phyloP scores from a whole-genome alignment of 2,113 vertebrate species.

The Gadus chalcogrammus region DNA sequence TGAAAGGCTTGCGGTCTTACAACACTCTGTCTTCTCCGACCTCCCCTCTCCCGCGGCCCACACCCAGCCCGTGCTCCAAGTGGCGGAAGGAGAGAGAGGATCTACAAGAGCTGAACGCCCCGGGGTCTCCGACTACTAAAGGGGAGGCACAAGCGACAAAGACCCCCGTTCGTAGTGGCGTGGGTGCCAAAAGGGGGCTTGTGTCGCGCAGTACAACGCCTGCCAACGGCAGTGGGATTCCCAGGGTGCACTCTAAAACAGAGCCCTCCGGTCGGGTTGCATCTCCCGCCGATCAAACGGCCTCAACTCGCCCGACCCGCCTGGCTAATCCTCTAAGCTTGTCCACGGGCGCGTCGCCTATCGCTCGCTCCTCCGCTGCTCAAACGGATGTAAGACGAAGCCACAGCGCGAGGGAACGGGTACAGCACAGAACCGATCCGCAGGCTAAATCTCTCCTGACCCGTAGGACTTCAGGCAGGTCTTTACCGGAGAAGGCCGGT shows the following conservation, averaged over 20 bases:
- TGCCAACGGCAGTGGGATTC: slow-evolving; percentile 47
- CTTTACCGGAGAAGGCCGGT: slow-evolving; percentile 44
- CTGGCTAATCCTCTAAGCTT: slow-evolving; percentile 39
- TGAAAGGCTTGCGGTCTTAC: slow-evolving; percentile 72
- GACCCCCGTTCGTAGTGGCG: slow-evolving; percentile 48
- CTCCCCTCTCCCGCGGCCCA: slow-evolving; percentile 57
- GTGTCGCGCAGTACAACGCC: slow-evolving; percentile 35
- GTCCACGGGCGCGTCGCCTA: slow-evolving; percentile 51
- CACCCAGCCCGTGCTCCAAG: slow-evolving; percentile 74
- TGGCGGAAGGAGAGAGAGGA: slow-evolving; percentile 75
- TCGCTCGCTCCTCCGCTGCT: slow-evolving; percentile 21
- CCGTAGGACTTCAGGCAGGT: slow-evolving; percentile 47
- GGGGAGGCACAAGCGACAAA: slow-evolving; percentile 54
- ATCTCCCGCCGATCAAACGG: slow-evolving; percentile 21
- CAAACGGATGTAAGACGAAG: slow-evolving; percentile 52
- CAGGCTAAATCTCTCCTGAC: slow-evolving; percentile 37
- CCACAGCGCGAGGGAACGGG: slow-evolving; percentile 46
- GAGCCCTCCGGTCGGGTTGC: slow-evolving; percentile 37
- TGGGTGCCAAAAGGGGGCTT: slow-evolving; percentile 63
- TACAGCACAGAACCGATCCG: slow-evolving; percentile 27
- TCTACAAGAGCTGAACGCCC: slow-evolving; percentile 32
- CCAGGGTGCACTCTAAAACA: slow-evolving; percentile 63
- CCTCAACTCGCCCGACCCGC: slow-evolving; percentile 28
- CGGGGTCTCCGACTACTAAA: slow-evolving; percentile 42
- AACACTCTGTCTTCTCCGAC: slow-evolving; percentile 61